A percentile compares a stretch with the other conserved stretches of the same genome.
These are phyloP conservation scores for Oasisia sp. DNA, from an alignment of 2,888 invertebrate species.

Conservation along the genomic window DNA sequence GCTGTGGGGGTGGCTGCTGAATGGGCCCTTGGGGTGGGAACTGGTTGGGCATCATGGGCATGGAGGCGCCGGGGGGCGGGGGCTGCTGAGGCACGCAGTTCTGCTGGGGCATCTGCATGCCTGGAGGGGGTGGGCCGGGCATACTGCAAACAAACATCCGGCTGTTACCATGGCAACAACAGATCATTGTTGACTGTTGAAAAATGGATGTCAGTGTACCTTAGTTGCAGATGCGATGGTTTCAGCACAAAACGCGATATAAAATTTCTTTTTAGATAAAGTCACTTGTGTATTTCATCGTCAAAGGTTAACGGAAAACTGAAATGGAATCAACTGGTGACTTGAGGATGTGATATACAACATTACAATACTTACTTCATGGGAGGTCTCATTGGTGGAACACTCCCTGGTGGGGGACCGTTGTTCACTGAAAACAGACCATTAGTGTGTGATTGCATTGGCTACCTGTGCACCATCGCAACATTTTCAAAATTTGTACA, in stretches of 20 bases:
- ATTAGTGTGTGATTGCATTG: too few species aligned
- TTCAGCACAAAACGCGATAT: too few species aligned
- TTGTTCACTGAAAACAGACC: not conserved
- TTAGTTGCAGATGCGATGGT: too few species aligned
- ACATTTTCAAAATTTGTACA: too few species aligned
- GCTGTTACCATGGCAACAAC: too few species aligned
- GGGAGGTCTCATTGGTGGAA: not conserved
- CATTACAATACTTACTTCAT: not conserved
- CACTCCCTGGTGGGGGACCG: not conserved
- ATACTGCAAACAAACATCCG: not conserved
- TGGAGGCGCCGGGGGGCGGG: not conserved
- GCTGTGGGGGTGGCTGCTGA: not conserved
- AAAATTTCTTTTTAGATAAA: too few species aligned
- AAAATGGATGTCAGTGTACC: too few species aligned
- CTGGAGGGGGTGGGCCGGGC: not conserved
- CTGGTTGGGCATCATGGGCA: slow-evolving; percentile 17
- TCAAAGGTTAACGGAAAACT: not conserved
- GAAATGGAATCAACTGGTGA: not conserved
- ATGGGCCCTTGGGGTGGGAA: not conserved
- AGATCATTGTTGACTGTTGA: too few species aligned
- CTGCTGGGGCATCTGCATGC: not conserved
- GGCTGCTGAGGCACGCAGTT: not conserved
- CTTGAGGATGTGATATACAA: not conserved
- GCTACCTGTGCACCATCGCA: too few species aligned
- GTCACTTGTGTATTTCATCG: too few species aligned